Conservation (phyloP, 2,113 vertebrate species). For the Heterotis niloticus region DNA sequence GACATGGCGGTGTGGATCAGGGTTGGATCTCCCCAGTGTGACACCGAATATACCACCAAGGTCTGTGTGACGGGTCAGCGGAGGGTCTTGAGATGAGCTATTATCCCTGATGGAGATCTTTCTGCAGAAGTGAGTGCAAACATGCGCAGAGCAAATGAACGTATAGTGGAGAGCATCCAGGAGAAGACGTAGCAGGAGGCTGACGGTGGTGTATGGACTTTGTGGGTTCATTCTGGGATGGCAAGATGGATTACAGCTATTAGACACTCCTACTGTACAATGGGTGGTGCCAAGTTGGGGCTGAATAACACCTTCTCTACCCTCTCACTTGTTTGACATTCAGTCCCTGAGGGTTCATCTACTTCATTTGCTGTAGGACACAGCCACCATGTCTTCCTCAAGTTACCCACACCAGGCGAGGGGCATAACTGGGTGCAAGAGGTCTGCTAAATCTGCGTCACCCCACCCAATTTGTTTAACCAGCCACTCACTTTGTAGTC, state of each 20-base stretch:
- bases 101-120: neutral
- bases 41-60: neutral
- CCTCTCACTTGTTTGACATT: constrained; percentile 39
- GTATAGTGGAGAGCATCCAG: neutral
- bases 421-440: too few species aligned
- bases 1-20: neutral
- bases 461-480: neutral
- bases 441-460: neutral
- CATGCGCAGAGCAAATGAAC: neutral
- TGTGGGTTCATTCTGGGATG: constrained; percentile 12
- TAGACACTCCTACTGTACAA: constrained; percentile 8
- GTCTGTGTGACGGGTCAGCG: neutral
- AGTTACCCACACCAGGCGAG: constrained; percentile 30
- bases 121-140: neutral
- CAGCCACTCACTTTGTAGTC: neutral
- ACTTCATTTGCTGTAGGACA: constrained; percentile 51
- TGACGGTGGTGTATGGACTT: neutral
- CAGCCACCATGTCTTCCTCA: constrained; percentile 49
- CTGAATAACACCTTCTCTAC: constrained; percentile 12
- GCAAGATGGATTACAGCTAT: constrained; percentile 12
- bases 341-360: constrained; percentile 42
- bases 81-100: neutral
- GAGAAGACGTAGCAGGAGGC: neutral
- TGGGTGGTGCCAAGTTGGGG: neutral
- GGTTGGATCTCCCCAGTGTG: neutral